Base-by-base conservation (phyloP, 1,140 invertebrate species). In the Tenebrio molitor region DNA sequence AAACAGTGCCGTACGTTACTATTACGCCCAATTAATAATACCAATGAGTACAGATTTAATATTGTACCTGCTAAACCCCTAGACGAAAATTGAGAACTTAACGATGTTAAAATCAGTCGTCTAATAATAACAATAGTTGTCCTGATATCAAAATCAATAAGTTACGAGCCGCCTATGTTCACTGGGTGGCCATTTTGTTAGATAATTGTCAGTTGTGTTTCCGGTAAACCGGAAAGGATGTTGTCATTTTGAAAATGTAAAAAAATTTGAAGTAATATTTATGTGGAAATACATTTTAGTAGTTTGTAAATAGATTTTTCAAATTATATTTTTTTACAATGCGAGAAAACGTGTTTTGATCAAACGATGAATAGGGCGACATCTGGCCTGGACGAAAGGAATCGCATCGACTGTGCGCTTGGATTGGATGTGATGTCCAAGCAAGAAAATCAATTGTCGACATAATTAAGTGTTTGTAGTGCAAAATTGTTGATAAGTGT, bases 401-500 rank as follows among this genome's bases (percentile, higher is more conserved):
- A 41, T 63, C 19, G 3, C 12, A 16, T 34, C 16, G 33, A 66
- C 17, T 7, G 36, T 75, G 74, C 77, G 50, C 72, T 77, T 65
- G 71, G 69, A 72, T 69, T 76, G 74, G 74, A 73, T 62, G 63
- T 36, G 34, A 53, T 17, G 21, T 50, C 33, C 64, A 69, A 63
- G 34, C 42, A n/a, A 58, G 69, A 77, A 71, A 79, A 78, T 75
- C 72, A 68, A 76, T 74, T 77, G 67, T 71, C 44, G 41, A 65
- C 36, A 19, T 36, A 66, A 39, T 72, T 33, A 36, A 53, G 63
- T 53, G 71, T 66, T 71, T 53, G 41, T 67, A 29, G 42, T 74
- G 71, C 64, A 25, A 65, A 75, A 67, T 75, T 74, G 71, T 64
- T 73, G 33, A 19, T 7, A 39, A 67, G 64, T 66, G 16, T 14